Conservation (phyloP, 2,797 vertebrate species). For the Xyrichtys novacula region DNA sequence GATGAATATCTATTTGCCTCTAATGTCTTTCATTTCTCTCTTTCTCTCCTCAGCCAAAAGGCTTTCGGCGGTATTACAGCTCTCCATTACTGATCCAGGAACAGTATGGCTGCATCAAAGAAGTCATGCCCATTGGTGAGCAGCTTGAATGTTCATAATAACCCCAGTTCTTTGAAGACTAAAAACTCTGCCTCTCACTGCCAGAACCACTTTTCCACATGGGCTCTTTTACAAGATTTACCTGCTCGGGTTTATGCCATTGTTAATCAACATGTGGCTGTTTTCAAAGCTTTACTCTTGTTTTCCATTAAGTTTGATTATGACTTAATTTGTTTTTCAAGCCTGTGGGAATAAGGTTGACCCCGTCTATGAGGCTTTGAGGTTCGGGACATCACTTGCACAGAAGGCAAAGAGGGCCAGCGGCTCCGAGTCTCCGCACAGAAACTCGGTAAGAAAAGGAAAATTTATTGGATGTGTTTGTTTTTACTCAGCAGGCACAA, state of each 20-base stretch:
- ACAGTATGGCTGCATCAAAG: slow-evolving; percentile 98
- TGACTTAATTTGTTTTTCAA: slow-evolving; percentile 60
- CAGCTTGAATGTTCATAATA: slow-evolving; percentile 18
- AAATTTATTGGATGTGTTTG: not conserved
- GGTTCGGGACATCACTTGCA: slow-evolving; percentile 97
- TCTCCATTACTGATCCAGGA: slow-evolving; percentile 98
- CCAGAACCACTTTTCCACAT: slow-evolving; percentile 14
- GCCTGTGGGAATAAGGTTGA: slow-evolving; percentile 98
- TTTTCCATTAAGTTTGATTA: slow-evolving; percentile 20
- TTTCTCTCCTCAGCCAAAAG: slow-evolving; percentile 91
- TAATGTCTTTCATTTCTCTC: slow-evolving; percentile 23
- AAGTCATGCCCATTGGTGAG: slow-evolving; percentile 99
- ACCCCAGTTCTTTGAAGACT: slow-evolving; percentile 1
- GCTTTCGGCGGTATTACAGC: slow-evolving; percentile 97
- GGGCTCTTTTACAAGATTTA: slow-evolving; percentile 18
- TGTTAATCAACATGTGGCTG: slow-evolving; percentile 7
- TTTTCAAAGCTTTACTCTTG: slow-evolving; percentile 11
- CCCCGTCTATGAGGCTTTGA: slow-evolving; percentile 96
- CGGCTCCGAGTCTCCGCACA: slow-evolving; percentile 92
- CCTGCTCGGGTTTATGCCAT: slow-evolving; percentile 6
- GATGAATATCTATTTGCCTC: slow-evolving; percentile 39
- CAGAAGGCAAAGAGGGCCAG: slow-evolving; percentile 95
- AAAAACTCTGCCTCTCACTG: not conserved
- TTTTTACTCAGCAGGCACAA: not conserved
- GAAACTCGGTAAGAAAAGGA: slow-evolving; percentile 89